phyloP scores from a whole-genome alignment of 2,113 vertebrate genomes.

The Cynopterus brachyotis region DNA sequence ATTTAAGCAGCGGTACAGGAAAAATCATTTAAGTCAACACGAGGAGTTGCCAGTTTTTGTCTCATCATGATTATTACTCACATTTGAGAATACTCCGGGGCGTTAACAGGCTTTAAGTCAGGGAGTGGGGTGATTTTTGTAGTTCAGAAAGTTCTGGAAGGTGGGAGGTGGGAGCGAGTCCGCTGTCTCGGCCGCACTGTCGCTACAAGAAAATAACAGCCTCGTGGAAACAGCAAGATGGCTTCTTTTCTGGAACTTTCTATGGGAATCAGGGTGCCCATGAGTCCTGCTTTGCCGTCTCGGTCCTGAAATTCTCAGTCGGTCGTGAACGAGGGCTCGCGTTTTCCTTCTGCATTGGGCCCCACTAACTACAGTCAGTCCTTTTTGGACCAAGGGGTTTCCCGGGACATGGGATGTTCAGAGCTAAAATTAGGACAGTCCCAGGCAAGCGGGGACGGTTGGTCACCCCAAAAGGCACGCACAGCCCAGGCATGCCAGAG shows the following conservation, averaged over 20 bases:
- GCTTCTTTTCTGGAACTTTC: not conserved
- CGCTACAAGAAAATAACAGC: not conserved
- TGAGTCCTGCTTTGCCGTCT: rapidly evolving
- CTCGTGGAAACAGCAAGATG: rapidly evolving
- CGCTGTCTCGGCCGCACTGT: too few relatives aligned
- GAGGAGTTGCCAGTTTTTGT: not conserved
- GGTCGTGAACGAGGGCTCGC: not conserved
- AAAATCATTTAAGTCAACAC: not conserved
- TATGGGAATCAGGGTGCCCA: too few relatives aligned
- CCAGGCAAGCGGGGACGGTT: not conserved
- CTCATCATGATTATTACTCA: not conserved
- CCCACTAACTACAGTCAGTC: not conserved
- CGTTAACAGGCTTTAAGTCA: rapidly evolving
- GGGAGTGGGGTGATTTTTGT: rapidly evolving
- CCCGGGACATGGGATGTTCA: rapidly evolving
- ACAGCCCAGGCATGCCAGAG: not conserved
- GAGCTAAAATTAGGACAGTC: not conserved
- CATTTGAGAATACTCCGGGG: not conserved
- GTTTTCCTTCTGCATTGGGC: not conserved
- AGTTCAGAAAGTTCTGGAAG: not conserved
- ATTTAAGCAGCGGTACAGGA: not conserved
- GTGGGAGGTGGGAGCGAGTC: not conserved
- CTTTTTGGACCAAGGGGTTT: not conserved
- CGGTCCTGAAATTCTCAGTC: not conserved
- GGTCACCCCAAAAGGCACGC: not conserved